A percentile compares a stretch with the other conserved stretches of the same genome.
These are phyloP conservation scores for Cervus canadensis DNA, from an alignment of 2,113 vertebrate species.

Conservation along the genomic window DNA sequence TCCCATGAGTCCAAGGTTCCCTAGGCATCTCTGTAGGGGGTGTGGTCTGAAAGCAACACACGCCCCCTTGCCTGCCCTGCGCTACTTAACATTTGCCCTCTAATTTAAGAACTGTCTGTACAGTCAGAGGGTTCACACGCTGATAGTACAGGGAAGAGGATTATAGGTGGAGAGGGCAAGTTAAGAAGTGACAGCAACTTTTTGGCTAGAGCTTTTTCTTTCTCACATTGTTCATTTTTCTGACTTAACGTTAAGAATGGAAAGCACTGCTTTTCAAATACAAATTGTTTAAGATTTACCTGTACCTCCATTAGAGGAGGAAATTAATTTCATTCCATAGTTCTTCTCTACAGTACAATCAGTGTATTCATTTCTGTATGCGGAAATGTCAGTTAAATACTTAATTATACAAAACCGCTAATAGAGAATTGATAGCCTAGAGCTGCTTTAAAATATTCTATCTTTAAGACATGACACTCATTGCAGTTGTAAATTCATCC, in stretches of 20 bases:
- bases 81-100: neutral
- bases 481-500: constrained; percentile 2
- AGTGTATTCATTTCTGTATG: neutral
- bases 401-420: neutral
- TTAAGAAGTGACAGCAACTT: neutral
- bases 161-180: neutral
- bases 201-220: neutral
- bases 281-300: neutral
- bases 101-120: neutral
- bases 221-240: neutral
- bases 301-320: neutral
- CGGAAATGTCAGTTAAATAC: neutral
- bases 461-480: neutral
- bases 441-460: neutral
- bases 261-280: neutral
- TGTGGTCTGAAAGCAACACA: neutral
- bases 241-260: neutral
- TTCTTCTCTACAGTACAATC: neutral
- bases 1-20: neutral
- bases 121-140: neutral
- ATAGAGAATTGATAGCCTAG: neutral
- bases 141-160: neutral
- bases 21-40: neutral
- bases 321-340: neutral
- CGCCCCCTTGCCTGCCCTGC: neutral